Conservation (phyloP, 92 coral and sea anemone genomes). For the Epizoanthus rinbou region DNA sequence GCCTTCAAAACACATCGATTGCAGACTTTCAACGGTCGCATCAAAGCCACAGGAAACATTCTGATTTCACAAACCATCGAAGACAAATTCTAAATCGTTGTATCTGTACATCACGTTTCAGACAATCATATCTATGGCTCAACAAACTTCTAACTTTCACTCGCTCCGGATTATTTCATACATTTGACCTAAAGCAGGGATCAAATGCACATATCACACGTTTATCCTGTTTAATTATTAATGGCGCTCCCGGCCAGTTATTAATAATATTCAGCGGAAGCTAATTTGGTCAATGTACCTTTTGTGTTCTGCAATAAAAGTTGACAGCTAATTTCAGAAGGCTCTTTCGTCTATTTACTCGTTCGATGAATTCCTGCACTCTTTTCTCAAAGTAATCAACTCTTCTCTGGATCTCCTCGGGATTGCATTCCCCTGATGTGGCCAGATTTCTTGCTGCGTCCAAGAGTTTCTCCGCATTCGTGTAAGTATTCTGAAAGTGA, state of each 20-base stretch:
- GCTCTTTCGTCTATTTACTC: constrained; percentile 91
- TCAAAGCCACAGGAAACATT: constrained; percentile 77
- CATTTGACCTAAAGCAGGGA: constrained; percentile 43
- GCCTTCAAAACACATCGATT: constrained; percentile 81
- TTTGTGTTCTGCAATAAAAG: constrained; percentile 95
- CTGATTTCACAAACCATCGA: constrained; percentile 36
- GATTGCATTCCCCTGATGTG: constrained; percentile 90
- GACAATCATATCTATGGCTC: constrained; percentile 11
- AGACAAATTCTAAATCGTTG: constrained; percentile 2
- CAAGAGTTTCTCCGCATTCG: constrained; percentile 93
- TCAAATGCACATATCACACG: constrained; percentile 12
- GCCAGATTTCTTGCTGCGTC: constrained; percentile 95
- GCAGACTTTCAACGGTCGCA: constrained; percentile 75
- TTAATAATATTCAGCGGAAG: constrained; percentile 42
- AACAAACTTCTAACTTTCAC: constrained; percentile 25
- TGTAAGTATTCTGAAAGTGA: constrained; percentile 94
- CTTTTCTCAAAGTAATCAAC: constrained; percentile 93
- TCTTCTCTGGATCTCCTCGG: constrained; percentile 88
- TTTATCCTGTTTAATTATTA: constrained; percentile 50
- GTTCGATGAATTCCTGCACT: constrained; percentile 91
- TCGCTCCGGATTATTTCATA: constrained; percentile 17
- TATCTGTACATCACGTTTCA: background rate
- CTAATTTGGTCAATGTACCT: constrained; percentile 63
- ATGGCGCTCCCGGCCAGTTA: constrained; percentile 40
- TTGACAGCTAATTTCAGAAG: constrained; percentile 95